Evolutionary conservation across 2,113 vertebrate genomes (phyloP).

Genomic region (Tragelaphus scriptus): DNA sequence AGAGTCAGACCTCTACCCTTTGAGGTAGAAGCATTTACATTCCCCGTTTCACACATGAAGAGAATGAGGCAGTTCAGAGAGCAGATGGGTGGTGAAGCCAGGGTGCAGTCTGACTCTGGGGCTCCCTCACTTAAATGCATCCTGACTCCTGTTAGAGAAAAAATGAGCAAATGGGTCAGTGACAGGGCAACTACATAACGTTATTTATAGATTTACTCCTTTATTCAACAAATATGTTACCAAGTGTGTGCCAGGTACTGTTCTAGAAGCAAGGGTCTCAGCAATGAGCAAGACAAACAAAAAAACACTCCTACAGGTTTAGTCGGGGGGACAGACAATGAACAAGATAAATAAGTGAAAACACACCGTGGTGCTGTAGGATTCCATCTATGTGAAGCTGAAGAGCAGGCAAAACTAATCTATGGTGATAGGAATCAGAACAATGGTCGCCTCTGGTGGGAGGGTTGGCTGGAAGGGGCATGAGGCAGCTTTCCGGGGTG

Average conservation of each 20-base stretch:
- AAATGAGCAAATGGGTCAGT: rapidly evolving
- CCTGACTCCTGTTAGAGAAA: not conserved
- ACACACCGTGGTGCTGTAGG: rapidly evolving
- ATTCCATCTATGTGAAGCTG: not conserved
- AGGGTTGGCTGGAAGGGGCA: not conserved
- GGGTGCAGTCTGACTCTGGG: too few relatives aligned
- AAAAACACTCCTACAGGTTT: not conserved
- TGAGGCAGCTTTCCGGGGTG: not conserved
- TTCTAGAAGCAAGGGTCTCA: not conserved
- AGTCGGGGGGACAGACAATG: not conserved
- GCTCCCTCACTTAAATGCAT: rapidly evolving
- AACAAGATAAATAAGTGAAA: not conserved
- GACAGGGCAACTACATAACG: not conserved
- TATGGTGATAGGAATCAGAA: not conserved
- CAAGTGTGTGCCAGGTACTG: not conserved
- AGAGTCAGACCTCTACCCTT: not conserved
- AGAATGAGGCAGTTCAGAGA: not conserved
- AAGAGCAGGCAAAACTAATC: not conserved
- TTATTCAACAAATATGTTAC: not conserved
- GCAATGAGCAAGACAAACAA: not conserved
- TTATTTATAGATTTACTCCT: too few relatives aligned
- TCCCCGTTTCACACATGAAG: not conserved
- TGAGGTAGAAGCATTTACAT: not conserved
- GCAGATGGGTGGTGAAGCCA: not conserved
- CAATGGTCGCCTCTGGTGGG: not conserved